These are phyloP conservation scores for Rhinophrynus dorsalis DNA, from an alignment of 2,797 vertebrate genomes.

Conservation along the genomic window DNA sequence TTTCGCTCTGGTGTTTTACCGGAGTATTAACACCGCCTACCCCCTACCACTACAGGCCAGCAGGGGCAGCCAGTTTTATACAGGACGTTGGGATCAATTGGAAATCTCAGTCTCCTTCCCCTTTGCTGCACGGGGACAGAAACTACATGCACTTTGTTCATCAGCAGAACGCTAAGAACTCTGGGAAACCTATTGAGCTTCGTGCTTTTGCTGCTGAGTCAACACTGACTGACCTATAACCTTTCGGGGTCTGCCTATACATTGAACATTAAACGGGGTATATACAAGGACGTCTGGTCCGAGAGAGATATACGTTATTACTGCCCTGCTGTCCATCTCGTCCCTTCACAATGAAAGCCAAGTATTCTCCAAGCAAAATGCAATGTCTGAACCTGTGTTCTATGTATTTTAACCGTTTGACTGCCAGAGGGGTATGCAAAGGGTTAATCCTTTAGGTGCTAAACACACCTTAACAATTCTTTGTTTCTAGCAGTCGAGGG, in stretches of 20 bases:
- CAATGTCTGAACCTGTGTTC: too few relatives aligned
- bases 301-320: too few relatives aligned
- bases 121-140: slow-evolving; percentile 58
- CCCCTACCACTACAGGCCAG: slow-evolving; percentile 70
- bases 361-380: too few relatives aligned
- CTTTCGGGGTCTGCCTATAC: not conserved
- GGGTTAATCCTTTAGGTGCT: too few relatives aligned
- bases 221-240: slow-evolving; percentile 65
- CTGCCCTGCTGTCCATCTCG: too few relatives aligned
- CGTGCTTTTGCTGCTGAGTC: slow-evolving; percentile 47
- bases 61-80: slow-evolving; percentile 61
- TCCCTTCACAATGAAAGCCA: too few relatives aligned
- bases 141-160: slow-evolving; percentile 59
- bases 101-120: slow-evolving; percentile 61
- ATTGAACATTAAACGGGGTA: too few relatives aligned
- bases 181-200: slow-evolving; percentile 54
- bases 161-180: slow-evolving; percentile 66
- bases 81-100: slow-evolving; percentile 64
- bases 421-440: too few relatives aligned
- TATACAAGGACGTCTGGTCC: too few relatives aligned
- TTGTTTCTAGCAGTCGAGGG: too few relatives aligned
- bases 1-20: slow-evolving; percentile 27
- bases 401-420: too few relatives aligned
- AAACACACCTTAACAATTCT: too few relatives aligned
- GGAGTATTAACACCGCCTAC: slow-evolving; percentile 65